Evolutionary conservation across 2,797 vertebrate species (phyloP), one percentile per base, ranked within the genome.

Genomic region (Pteronotus mesoamericanus): DNA sequence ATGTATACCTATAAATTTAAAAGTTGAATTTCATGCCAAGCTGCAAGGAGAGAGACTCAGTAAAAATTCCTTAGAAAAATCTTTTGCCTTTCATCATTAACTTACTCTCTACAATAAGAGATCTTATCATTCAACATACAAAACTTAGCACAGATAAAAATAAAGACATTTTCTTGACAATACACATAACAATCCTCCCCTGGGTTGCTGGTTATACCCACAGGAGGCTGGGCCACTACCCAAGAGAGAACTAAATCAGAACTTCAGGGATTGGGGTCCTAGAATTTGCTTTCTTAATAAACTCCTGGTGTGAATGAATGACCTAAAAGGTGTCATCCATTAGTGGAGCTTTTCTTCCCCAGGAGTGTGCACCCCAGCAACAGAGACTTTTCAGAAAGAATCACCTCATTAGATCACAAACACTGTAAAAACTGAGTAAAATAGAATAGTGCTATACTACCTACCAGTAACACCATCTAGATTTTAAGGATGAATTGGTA

Each of bases 401-500:
- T 78, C 48, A 64, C 12, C 26, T 86, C 69, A 61, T 78, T 77
- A 72, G 48, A 83, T n/a, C 44, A 80, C 55, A 16, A 89, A 61
- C 9, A 37, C 2, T 46, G 1, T 64, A 24, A 12, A 10, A 75
- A 80, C 6, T 29, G 34, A 66, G 44, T 68, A 55, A 89, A 68
- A 72, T 19, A 9, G 26, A 39, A 5, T 7, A 53, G 9, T 37
- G 2, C 26, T 26, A 11, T 22, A 42, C 26, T 80, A 44, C 9
- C 69, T 77, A 16, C n/a, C 37, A 39, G 4, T 44, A 84, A 87
- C 19, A 39, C 46, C 64, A 39, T 66, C 8, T 37, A 15, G 77
- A 26, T 86, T 95, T 85, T 84, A 84, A 93, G 93, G 79, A 89
- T 55, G 42, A 91, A 32, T 53, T 95, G 86, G 19, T 66, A 46